phyloP scores from a whole-genome alignment of 2,888 invertebrate species.

The Melanargia galathea region DNA sequence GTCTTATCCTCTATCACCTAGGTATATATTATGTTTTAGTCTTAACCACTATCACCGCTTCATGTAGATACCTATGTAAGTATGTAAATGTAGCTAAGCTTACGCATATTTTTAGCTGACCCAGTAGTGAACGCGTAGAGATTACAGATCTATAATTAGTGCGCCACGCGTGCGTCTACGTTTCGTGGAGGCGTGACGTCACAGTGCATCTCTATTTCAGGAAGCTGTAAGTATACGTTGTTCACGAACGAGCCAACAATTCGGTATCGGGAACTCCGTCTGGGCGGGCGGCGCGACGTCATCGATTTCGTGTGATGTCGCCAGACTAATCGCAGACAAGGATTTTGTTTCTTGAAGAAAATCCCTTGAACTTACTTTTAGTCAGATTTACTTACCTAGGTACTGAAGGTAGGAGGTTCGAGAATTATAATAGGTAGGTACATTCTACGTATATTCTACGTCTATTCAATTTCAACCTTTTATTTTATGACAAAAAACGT shows the following conservation, averaged over 20 bases:
- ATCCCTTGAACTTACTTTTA: too few relatives aligned
- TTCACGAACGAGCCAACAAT: neutral
- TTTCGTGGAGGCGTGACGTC: slow-evolving; percentile 48
- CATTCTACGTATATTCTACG: too few relatives aligned
- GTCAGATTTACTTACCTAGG: too few relatives aligned
- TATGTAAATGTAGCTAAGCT: neutral
- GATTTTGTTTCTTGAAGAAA: neutral
- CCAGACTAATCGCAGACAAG: too few relatives aligned
- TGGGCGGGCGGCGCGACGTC: neutral
- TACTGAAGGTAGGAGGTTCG: too few relatives aligned
- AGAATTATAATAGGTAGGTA: too few relatives aligned
- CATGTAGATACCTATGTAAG: too few relatives aligned
- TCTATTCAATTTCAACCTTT: too few relatives aligned
- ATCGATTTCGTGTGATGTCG: neutral
- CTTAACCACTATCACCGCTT: too few relatives aligned
- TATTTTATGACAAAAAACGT: too few relatives aligned
- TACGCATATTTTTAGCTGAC: slow-evolving; percentile 37
- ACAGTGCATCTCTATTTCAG: slow-evolving; percentile 41
- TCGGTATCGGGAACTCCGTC: neutral
- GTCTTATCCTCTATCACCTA: too few relatives aligned
- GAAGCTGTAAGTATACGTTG: slow-evolving; percentile 10
- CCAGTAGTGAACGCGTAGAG: slow-evolving; percentile 41
- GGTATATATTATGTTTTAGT: too few relatives aligned
- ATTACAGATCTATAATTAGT: slow-evolving; percentile 55
- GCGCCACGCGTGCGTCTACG: slow-evolving; percentile 64